Percentiles rank a stretch among this genome's conserved stretches.
Evolutionary conservation across 2,113 vertebrate species (phyloP).

Genomic region (Lamprotornis superbus): DNA sequence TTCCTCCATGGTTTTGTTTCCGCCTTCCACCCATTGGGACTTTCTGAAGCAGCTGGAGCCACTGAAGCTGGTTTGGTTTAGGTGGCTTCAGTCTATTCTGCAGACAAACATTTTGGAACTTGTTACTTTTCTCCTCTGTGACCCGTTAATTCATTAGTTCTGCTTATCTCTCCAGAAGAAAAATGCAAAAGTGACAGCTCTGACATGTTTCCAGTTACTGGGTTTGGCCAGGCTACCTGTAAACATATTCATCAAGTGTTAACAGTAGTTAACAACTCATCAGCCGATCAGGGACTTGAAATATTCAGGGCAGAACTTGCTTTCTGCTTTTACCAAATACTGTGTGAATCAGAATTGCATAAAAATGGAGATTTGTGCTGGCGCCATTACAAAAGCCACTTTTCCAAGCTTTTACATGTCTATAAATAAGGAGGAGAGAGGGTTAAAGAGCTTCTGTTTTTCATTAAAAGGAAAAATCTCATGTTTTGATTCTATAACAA

Average conservation of each 20-base stretch:
- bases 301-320: neutral
- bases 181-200: neutral
- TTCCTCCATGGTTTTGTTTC: neutral
- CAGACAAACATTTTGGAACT: neutral
- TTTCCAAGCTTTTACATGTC: conserved; percentile 56
- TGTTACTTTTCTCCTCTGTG: neutral
- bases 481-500: conserved; percentile 81
- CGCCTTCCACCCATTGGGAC: neutral
- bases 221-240: conserved; percentile 10
- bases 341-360: conserved; percentile 28
- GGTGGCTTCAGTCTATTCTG: neutral
- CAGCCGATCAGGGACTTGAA: neutral
- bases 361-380: conserved; percentile 50
- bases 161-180: neutral
- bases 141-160: neutral
- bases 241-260: neutral
- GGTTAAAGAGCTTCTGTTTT: conserved; percentile 73
- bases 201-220: neutral
- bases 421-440: conserved; percentile 43
- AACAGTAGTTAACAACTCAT: neutral
- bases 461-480: conserved; percentile 77
- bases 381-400: conserved; percentile 56
- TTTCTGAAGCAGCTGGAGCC: neutral
- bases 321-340: conserved; percentile 45
- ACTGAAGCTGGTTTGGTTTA: neutral